Evolutionary conservation across 1,140 invertebrate genomes (phyloP).

Genomic region (Drosophila yakuba): DNA sequence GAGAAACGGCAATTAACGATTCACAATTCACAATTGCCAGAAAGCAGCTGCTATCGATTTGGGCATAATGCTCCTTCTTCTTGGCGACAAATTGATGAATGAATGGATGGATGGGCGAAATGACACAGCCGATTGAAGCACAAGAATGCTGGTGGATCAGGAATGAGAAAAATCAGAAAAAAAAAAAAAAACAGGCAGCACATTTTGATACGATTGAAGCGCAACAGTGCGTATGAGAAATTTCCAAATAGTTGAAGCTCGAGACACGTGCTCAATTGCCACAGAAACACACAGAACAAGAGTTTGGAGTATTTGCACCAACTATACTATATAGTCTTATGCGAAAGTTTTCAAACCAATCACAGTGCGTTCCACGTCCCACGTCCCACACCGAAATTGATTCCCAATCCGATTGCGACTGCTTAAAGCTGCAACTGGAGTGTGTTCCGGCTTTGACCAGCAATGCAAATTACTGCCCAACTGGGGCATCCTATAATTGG

Average conservation of each 20-base stretch:
- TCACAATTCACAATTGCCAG: neutral
- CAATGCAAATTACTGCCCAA: conserved; percentile 26
- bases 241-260: conserved; percentile 26
- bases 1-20: conserved; percentile 23
- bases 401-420: conserved; percentile 10
- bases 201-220: neutral
- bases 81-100: neutral
- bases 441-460: conserved; percentile 2
- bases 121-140: neutral
- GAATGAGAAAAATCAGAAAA: neutral
- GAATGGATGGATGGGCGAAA: neutral
- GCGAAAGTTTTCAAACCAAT: neutral
- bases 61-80: neutral
- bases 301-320: conserved; percentile 23
- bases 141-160: neutral
- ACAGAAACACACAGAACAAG: conserved; percentile 6
- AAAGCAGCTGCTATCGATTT: neutral
- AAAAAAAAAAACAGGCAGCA: neutral
- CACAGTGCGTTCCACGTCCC: neutral
- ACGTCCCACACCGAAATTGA: neutral
- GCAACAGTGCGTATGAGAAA: conserved; percentile 50
- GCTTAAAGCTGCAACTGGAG: neutral
- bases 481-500: conserved; percentile 29
- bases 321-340: conserved; percentile 31
- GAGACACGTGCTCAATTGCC: conserved; percentile 22